A percentile compares a stretch with the other conserved stretches of the same genome.
phyloP scores from a whole-genome alignment of 2,888 invertebrate species.

The Drosophila flavopinicola region DNA sequence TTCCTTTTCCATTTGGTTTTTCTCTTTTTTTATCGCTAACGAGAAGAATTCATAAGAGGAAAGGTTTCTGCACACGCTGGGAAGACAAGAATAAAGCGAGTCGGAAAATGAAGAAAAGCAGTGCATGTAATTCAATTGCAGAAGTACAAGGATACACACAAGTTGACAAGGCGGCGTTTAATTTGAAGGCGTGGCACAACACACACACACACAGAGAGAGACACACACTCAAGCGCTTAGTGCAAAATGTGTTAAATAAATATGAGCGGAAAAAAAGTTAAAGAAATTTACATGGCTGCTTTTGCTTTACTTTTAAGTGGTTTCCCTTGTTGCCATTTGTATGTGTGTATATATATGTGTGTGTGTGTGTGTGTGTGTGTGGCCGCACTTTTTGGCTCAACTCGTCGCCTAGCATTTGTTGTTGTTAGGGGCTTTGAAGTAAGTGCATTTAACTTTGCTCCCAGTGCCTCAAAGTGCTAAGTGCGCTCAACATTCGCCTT shows the following conservation, averaged over 20 bases:
- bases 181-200: slow-evolving; percentile 57
- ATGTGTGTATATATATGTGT: slow-evolving; percentile 18
- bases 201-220: slow-evolving; percentile 8
- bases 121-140: slow-evolving; percentile 69
- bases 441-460: slow-evolving; percentile 67
- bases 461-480: slow-evolving; percentile 58
- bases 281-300: slow-evolving; percentile 70
- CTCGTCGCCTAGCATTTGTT: slow-evolving; percentile 61
- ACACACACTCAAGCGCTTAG: slow-evolving; percentile 19
- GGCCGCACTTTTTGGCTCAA: slow-evolving; percentile 67
- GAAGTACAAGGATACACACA: slow-evolving; percentile 50
- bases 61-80: slow-evolving; percentile 31
- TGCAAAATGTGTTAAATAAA: slow-evolving; percentile 72
- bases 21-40: slow-evolving; percentile 31
- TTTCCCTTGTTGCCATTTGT: slow-evolving; percentile 65
- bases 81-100: slow-evolving; percentile 29
- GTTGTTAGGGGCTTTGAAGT: slow-evolving; percentile 68
- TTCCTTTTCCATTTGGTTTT: slow-evolving; percentile 16
- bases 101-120: slow-evolving; percentile 45
- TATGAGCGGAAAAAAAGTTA: slow-evolving; percentile 61
- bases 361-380: slow-evolving; percentile 33
- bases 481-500: slow-evolving; percentile 53
- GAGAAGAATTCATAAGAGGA: slow-evolving; percentile 59
- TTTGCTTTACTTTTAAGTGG: slow-evolving; percentile 73
- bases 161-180: slow-evolving; percentile 51